These are phyloP conservation scores for Morus bassanus DNA, from an alignment of 2,797 vertebrate genomes.

Conservation along the genomic window DNA sequence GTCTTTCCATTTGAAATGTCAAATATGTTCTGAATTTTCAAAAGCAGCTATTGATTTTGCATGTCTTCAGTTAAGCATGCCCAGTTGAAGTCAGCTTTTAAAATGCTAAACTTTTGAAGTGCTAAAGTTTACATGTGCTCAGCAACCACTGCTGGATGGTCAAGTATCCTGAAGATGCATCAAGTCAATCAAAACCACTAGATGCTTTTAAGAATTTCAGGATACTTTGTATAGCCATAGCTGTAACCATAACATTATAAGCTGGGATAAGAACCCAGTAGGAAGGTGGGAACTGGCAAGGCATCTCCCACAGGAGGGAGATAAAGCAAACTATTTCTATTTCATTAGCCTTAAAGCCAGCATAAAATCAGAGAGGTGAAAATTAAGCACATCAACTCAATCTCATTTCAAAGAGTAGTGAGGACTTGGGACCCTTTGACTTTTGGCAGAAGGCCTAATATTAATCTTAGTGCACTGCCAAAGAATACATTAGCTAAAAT, in stretches of 20 bases:
- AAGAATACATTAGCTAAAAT: conserved; percentile 10
- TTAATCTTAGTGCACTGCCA: background rate
- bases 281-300: background rate
- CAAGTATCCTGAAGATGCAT: background rate
- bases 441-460: background rate
- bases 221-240: background rate
- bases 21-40: background rate
- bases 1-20: background rate
- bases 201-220: background rate
- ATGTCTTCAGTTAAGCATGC: background rate
- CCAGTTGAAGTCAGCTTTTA: background rate
- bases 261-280: background rate
- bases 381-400: background rate
- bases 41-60: background rate
- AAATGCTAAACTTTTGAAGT: background rate
- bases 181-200: background rate
- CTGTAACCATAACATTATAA: background rate
- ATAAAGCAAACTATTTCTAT: background rate
- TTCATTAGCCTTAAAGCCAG: background rate
- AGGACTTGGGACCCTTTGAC: background rate
- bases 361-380: background rate
- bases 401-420: background rate
- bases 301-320: background rate
- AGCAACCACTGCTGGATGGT: background rate
- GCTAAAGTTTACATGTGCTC: background rate